Evolutionary conservation across 2,888 invertebrate genomes (phyloP).

Genomic region (Chrysolina americana): DNA sequence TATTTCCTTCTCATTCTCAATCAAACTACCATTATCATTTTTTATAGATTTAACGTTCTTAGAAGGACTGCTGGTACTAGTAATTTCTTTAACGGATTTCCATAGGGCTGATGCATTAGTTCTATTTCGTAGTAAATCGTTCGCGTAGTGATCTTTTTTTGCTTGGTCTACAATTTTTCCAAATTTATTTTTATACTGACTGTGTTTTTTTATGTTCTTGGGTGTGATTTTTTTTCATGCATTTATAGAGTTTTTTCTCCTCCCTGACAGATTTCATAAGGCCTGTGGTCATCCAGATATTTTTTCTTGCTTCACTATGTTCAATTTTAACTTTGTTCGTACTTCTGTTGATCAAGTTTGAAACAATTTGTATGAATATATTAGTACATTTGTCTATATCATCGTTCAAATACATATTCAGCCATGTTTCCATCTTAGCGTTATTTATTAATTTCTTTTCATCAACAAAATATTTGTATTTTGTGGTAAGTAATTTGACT

Average conservation of each 20-base stretch:
- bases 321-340: neutral
- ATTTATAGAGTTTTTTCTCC: too few species aligned
- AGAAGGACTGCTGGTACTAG: neutral
- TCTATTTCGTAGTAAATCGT: neutral
- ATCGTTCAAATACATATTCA: neutral
- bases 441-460: neutral
- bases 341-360: neutral
- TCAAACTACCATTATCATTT: neutral
- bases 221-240: neutral
- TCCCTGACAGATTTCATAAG: neutral
- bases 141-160: neutral
- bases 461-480: neutral
- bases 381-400: neutral
- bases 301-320: neutral
- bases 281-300: neutral
- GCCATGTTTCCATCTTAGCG: neutral
- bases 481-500: neutral
- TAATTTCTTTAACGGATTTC: too few species aligned
- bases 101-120: too few species aligned
- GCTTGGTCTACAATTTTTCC: too few species aligned
- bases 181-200: too few species aligned
- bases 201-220: too few species aligned
- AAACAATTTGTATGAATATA: neutral
- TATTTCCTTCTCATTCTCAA: neutral
- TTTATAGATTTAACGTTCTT: neutral